A percentile compares a stretch with the other conserved stretches of the same genome.
phyloP scores from a whole-genome alignment of 2,797 vertebrate species.

The Hafferia zeledoni region DNA sequence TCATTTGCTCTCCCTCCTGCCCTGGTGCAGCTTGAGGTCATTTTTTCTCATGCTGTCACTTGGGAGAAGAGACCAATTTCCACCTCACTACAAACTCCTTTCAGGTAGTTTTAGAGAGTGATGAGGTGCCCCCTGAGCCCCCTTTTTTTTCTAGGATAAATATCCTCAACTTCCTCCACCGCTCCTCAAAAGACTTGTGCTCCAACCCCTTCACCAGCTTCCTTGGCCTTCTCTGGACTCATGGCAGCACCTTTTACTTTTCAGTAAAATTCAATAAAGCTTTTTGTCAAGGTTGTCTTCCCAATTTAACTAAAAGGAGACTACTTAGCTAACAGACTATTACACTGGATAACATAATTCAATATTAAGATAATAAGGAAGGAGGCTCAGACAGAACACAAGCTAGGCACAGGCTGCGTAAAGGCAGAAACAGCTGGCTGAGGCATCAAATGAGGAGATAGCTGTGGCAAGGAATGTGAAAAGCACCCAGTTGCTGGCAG shows the following conservation, averaged over 20 bases:
- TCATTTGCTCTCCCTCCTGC: rapidly evolving
- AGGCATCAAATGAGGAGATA: background rate
- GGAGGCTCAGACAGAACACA: background rate
- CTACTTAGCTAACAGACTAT: background rate
- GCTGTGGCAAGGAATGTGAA: background rate
- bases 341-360: background rate
- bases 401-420: background rate
- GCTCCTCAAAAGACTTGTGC: background rate
- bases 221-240: background rate
- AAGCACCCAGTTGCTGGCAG: background rate
- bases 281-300: background rate
- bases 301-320: background rate
- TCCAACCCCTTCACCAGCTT: background rate
- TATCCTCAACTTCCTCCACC: background rate
- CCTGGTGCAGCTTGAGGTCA: background rate
- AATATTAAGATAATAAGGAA: background rate
- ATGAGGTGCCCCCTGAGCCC: background rate
- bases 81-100: background rate
- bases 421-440: background rate
- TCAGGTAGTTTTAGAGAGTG: background rate
- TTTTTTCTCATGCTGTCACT: background rate
- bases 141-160: background rate
- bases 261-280: background rate
- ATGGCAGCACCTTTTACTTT: background rate
- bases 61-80: background rate